A percentile compares a stretch with the other conserved stretches of the same genome.
phyloP scores from a whole-genome alignment of 2,888 invertebrate species.

The Lamellibrachia satsuma region DNA sequence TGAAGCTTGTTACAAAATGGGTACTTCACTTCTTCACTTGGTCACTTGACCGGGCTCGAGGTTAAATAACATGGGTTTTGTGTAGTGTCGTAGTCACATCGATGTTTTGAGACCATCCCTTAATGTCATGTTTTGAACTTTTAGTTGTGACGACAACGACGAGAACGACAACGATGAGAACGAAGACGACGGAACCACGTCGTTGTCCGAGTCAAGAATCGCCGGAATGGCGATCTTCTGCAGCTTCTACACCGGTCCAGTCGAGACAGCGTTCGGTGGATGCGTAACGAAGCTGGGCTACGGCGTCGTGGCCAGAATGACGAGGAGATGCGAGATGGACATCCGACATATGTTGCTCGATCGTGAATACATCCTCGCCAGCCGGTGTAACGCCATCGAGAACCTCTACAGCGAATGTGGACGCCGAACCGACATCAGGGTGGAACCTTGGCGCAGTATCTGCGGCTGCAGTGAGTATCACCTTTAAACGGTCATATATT shows the following conservation, averaged over 20 bases:
- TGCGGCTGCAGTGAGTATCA: background rate
- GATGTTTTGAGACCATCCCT: background rate
- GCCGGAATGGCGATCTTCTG: background rate
- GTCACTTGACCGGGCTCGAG: too few species aligned
- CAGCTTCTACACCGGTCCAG: background rate
- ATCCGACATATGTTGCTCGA: background rate
- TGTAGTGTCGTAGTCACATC: too few species aligned
- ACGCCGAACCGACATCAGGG: background rate
- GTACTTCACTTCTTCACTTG: too few species aligned
- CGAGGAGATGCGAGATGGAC: background rate
- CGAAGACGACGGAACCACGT: background rate
- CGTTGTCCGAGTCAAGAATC: background rate
- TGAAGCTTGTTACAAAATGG: too few species aligned
- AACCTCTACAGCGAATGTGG: background rate
- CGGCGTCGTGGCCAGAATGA: background rate
- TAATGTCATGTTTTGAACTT: background rate
- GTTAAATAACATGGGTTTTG: too few species aligned
- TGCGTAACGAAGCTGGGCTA: background rate
- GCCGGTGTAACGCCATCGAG: background rate
- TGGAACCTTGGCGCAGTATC: background rate
- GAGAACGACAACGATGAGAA: background rate
- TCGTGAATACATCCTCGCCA: background rate
- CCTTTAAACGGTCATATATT: background rate
- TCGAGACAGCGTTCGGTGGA: background rate
- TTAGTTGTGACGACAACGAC: slow-evolving; percentile 10